Evolutionary conservation across 2,113 vertebrate species (phyloP).

Genomic region (Neolamprologus cancellatus): DNA sequence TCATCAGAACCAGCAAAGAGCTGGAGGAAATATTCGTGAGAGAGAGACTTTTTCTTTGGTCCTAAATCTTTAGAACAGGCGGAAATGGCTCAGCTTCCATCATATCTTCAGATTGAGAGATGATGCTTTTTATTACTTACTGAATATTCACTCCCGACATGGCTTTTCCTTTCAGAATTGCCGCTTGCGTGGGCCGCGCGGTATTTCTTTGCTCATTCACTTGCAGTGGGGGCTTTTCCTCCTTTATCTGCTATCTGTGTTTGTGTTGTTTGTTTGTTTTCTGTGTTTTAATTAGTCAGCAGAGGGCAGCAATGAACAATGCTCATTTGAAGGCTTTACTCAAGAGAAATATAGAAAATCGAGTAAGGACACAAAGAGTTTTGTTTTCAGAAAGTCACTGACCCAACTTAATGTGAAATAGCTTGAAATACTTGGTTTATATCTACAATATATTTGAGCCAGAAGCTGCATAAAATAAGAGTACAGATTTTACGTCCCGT

Average conservation of each 20-base stretch:
- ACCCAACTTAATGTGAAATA: neutral
- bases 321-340: slow-evolving; percentile 65
- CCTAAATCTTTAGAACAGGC: slow-evolving; percentile 35
- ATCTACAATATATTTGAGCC: neutral
- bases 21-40: slow-evolving; percentile 72
- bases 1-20: slow-evolving; percentile 68
- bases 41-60: slow-evolving; percentile 15
- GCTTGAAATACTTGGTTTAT: neutral
- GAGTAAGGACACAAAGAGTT: slow-evolving; percentile 59
- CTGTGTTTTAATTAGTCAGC: slow-evolving; percentile 70
- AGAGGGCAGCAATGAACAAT: slow-evolving; percentile 85
- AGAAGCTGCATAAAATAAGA: neutral
- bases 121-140: slow-evolving; percentile 17
- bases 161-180: slow-evolving; percentile 6
- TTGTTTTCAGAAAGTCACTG: neutral
- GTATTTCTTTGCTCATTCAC: neutral
- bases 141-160: slow-evolving; percentile 25
- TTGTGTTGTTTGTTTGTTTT: neutral
- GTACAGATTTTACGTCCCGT: neutral
- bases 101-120: neutral
- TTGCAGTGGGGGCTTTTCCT: neutral
- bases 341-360: slow-evolving; percentile 63
- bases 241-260: neutral
- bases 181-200: neutral
- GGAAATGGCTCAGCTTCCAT: slow-evolving; percentile 29